Percentiles rank a stretch among this genome's conserved stretches.
phyloP scores from a whole-genome alignment of 2,888 invertebrate genomes.

The Eulithis prunata region DNA sequence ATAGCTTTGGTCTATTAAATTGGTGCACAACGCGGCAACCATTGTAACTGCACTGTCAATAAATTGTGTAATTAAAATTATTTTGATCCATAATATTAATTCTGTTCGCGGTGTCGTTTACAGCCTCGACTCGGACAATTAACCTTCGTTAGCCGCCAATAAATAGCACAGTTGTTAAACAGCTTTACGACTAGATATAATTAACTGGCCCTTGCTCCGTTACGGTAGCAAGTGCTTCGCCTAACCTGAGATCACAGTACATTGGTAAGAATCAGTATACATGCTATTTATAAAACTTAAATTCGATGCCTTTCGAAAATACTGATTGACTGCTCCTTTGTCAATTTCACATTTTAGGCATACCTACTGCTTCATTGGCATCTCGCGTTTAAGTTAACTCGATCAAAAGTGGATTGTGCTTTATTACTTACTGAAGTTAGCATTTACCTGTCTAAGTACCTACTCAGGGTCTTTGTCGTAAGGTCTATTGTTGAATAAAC shows the following conservation, averaged over 20 bases:
- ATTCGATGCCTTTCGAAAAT: background rate
- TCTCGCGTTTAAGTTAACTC: no score
- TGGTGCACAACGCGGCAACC: slow-evolving; percentile 18
- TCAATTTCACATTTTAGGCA: no score
- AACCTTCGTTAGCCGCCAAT: slow-evolving; percentile 73
- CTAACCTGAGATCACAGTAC: slow-evolving; percentile 31
- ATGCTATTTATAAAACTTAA: background rate
- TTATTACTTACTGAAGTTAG: no score
- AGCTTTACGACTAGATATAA: slow-evolving; percentile 71
- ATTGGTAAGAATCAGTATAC: slow-evolving; percentile 11
- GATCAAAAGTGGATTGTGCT: no score
- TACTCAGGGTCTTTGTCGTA: no score
- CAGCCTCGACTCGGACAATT: slow-evolving; percentile 61
- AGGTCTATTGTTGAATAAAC: no score
- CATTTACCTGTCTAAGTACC: no score
- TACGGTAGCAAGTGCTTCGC: slow-evolving; percentile 65
- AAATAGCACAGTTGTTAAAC: slow-evolving; percentile 69
- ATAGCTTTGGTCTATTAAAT: slow-evolving; percentile 16
- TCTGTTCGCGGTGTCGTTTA: slow-evolving; percentile 49
- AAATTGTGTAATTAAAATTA: slow-evolving; percentile 38
- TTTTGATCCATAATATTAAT: slow-evolving; percentile 43
- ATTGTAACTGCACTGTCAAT: slow-evolving; percentile 25
- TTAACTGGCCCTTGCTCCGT: slow-evolving; percentile 62
- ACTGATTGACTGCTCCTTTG: no score
- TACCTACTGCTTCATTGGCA: no score